Percentiles rank a stretch among this genome's conserved stretches.
Conservation (phyloP, 2,888 invertebrate species). For the Orthosia cruda region DNA sequence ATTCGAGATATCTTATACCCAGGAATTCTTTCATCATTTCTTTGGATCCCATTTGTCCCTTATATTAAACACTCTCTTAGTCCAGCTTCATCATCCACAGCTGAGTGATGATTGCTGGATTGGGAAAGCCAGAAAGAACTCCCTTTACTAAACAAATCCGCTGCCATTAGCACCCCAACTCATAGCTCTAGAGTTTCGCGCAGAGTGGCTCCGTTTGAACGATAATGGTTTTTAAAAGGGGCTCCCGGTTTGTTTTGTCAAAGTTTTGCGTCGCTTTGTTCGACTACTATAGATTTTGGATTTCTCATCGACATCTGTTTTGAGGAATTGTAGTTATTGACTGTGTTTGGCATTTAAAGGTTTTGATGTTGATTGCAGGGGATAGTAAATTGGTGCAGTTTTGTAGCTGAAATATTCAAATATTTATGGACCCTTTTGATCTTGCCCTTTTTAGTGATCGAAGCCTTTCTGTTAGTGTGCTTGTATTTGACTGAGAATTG, state of each 20-base stretch:
- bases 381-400: too few species aligned
- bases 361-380: slow-evolving; percentile 4
- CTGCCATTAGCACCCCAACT: slow-evolving; percentile 64
- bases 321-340: slow-evolving; percentile 24
- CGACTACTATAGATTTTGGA: slow-evolving; percentile 30
- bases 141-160: slow-evolving; percentile 32
- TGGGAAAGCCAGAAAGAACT: too few species aligned
- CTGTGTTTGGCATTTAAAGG: neutral
- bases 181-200: slow-evolving; percentile 77
- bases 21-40: too few species aligned
- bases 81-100: neutral
- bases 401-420: too few species aligned
- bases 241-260: slow-evolving; percentile 72
- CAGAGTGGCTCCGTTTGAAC: slow-evolving; percentile 80
- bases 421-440: too few species aligned
- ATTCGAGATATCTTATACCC: too few species aligned
- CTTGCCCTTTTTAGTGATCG: too few species aligned
- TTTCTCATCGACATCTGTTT: slow-evolving; percentile 61
- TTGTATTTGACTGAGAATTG: neutral
- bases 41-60: too few species aligned
- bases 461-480: too few species aligned
- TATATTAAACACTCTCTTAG: neutral
- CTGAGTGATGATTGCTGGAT: neutral
- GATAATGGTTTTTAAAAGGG: slow-evolving; percentile 83
- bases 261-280: slow-evolving; percentile 58